A percentile compares a stretch with the other conserved stretches of the same genome.
phyloP scores from a whole-genome alignment of 1,140 invertebrate genomes.

The Zaprionus ghesquierei region DNA sequence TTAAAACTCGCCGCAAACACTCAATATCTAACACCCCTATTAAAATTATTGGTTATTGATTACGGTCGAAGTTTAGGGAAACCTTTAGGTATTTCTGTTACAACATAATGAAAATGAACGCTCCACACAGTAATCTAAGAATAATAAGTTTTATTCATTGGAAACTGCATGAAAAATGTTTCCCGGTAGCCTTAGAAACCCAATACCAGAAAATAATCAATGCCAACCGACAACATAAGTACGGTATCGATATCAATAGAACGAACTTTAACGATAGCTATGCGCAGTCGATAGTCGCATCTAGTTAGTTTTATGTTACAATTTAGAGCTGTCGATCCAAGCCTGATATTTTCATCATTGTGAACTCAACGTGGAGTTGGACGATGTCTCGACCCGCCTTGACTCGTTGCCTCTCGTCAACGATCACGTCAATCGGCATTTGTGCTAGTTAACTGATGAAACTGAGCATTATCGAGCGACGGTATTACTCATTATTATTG shows the following conservation, averaged over 20 bases:
- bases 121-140: not conserved
- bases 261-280: too few species aligned
- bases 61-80: not conserved
- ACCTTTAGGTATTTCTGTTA: too few species aligned
- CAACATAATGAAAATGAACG: not conserved
- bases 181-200: not conserved
- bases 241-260: not conserved
- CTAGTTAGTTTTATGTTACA: not conserved
- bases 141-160: not conserved
- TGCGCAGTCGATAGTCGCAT: not conserved
- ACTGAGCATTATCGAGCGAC: not conserved
- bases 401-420: not conserved
- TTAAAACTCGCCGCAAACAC: too few species aligned
- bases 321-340: not conserved
- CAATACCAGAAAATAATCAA: not conserved
- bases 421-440: not conserved
- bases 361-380: not conserved
- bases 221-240: not conserved
- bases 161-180: not conserved
- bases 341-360: not conserved
- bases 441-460: not conserved
- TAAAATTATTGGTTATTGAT: too few species aligned
- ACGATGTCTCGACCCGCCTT: not conserved
- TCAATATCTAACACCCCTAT: too few species aligned
- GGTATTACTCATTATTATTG: constrained; percentile 8